A percentile compares a stretch with the other conserved stretches of the same genome.
phyloP scores from a whole-genome alignment of 2,113 vertebrate genomes.

The Oryzias javanicus region DNA sequence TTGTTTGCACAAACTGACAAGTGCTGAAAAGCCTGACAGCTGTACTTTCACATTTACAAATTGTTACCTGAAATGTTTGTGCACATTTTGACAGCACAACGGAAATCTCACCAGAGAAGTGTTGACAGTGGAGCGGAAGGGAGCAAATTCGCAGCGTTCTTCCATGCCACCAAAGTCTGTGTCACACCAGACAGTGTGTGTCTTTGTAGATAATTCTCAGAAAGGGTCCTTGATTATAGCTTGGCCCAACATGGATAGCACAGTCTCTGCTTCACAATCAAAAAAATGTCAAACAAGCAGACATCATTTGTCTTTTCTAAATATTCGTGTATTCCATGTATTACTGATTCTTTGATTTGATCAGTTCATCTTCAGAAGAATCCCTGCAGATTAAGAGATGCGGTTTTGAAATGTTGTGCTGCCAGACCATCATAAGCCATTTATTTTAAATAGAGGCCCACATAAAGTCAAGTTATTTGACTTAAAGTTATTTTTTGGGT shows the following conservation, averaged over 20 bases:
- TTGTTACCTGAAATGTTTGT: background rate
- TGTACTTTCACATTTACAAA: background rate
- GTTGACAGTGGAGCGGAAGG: constrained; percentile 10
- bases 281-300: constrained; percentile 1
- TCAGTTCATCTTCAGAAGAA: too few relatives aligned
- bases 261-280: constrained; percentile 18
- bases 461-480: too few relatives aligned
- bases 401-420: too few relatives aligned
- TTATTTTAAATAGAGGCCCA: too few relatives aligned
- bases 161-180: constrained; percentile 21
- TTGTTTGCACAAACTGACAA: background rate
- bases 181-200: constrained; percentile 28
- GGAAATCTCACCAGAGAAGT: constrained; percentile 3
- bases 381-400: too few relatives aligned
- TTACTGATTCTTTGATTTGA: too few relatives aligned
- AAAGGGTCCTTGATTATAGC: constrained; percentile 30
- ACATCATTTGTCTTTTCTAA: background rate
- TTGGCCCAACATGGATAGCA: constrained; percentile 40
- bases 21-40: background rate
- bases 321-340: too few relatives aligned
- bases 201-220: constrained; percentile 47
- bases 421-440: too few relatives aligned
- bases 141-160: constrained; percentile 9
- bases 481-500: too few relatives aligned
- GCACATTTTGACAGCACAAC: constrained; percentile 10